These are phyloP conservation scores for Lota lota DNA, from an alignment of 2,113 vertebrate genomes.

Conservation along the genomic window DNA sequence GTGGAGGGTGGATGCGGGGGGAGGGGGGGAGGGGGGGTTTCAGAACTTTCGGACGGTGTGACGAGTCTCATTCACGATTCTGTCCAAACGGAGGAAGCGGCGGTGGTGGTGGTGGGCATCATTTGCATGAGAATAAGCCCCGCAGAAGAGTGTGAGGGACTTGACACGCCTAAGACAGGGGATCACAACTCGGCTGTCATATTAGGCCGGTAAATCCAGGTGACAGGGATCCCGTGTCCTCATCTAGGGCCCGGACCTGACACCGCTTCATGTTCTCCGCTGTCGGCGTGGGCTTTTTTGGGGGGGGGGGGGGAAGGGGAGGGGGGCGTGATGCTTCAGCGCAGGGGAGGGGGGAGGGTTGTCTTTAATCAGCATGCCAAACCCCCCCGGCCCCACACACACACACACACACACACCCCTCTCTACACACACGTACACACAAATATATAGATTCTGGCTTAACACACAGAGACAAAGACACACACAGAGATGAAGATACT, in stretches of 20 bases:
- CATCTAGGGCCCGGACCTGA: constrained; percentile 73
- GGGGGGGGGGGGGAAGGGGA: constrained; percentile 22
- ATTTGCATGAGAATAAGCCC: constrained; percentile 75
- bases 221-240: constrained; percentile 74
- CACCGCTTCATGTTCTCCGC: constrained; percentile 73
- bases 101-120: constrained; percentile 47
- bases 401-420: constrained; percentile 1
- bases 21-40: constrained; percentile 24
- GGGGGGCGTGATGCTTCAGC: constrained; percentile 31
- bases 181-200: constrained; percentile 75
- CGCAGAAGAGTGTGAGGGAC: constrained; percentile 62
- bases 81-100: constrained; percentile 52
- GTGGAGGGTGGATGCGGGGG: too few species aligned
- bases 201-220: constrained; percentile 77
- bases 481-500: constrained; percentile 10
- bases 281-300: constrained; percentile 65
- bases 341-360: constrained; percentile 27
- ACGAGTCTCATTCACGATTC: constrained; percentile 75
- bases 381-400: constrained; percentile 56
- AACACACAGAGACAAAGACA: constrained; percentile 4
- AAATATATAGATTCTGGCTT: constrained; percentile 1
- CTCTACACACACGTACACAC: background rate
- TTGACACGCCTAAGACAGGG: constrained; percentile 71
- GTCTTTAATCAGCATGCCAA: constrained; percentile 78
- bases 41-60: constrained; percentile 65